A percentile compares a stretch with the other conserved stretches of the same genome.
These are phyloP conservation scores for Rapana venosa DNA, from an alignment of 2,888 invertebrate genomes.

Conservation along the genomic window DNA sequence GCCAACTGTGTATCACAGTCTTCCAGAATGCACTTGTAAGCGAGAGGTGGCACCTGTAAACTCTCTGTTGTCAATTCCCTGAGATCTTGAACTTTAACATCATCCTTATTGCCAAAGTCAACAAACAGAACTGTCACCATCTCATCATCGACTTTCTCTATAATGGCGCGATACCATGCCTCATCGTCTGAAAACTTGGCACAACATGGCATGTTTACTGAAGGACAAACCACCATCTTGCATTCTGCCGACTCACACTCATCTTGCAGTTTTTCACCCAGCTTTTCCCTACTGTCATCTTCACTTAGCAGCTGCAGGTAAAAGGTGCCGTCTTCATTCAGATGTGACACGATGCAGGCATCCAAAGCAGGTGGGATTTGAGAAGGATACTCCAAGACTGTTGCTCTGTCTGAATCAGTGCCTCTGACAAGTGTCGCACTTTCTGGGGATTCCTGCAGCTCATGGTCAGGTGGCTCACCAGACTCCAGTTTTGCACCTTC, in stretches of 20 bases:
- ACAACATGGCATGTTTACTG: slow-evolving; percentile 58
- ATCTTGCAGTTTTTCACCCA: slow-evolving; percentile 53
- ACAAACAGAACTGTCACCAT: slow-evolving; percentile 65
- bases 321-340: slow-evolving; percentile 58
- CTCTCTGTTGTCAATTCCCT: slow-evolving; percentile 41
- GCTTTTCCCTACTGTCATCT: slow-evolving; percentile 54
- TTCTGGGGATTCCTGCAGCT: neutral
- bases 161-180: slow-evolving; percentile 67
- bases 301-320: slow-evolving; percentile 59
- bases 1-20: slow-evolving; percentile 51
- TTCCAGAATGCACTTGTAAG: slow-evolving; percentile 57
- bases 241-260: slow-evolving; percentile 32
- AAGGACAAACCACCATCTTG: neutral
- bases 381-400: slow-evolving; percentile 32
- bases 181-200: slow-evolving; percentile 67
- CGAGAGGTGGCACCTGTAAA: slow-evolving; percentile 52
- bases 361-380: slow-evolving; percentile 47
- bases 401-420: neutral
- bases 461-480: neutral
- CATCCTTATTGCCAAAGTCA: slow-evolving; percentile 75
- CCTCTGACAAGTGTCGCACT: neutral
- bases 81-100: slow-evolving; percentile 45
- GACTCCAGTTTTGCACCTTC: neutral
- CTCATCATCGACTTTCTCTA: slow-evolving; percentile 50
- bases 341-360: slow-evolving; percentile 56